phyloP scores from a whole-genome alignment of 2,888 invertebrate genomes.

The Pseudoips prasinana region DNA sequence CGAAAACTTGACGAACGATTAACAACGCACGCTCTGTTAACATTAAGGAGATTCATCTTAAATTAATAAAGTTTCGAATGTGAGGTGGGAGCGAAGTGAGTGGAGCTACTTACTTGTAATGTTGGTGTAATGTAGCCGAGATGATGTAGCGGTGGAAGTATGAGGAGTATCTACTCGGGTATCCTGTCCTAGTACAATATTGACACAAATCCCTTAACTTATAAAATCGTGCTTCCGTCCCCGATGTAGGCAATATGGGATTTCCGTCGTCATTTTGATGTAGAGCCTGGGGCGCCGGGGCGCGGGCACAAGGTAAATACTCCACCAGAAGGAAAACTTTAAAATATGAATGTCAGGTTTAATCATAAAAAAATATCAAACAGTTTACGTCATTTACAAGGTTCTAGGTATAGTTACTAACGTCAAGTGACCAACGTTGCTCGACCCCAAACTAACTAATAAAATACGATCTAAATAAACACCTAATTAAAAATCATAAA shows the following conservation, averaged over 20 bases:
- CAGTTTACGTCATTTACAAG: no score
- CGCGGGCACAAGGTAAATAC: no score
- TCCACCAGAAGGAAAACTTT: no score
- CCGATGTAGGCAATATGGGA: conserved; percentile 77
- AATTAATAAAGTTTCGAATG: conserved; percentile 65
- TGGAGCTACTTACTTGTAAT: conserved; percentile 1
- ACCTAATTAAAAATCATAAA: no score
- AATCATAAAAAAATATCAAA: no score
- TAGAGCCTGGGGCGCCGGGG: conserved; percentile 60
- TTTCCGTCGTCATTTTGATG: conserved; percentile 77
- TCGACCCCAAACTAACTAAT: no score
- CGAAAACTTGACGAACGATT: conserved; percentile 53
- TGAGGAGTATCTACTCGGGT: conserved; percentile 18
- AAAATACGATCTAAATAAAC: no score
- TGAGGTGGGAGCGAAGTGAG: conserved; percentile 18
- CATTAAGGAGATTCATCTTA: conserved; percentile 42
- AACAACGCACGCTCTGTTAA: conserved; percentile 45
- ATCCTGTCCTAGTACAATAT: conserved; percentile 79
- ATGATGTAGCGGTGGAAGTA: conserved; percentile 18
- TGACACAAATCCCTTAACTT: conserved; percentile 82
- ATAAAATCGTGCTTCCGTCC: conserved; percentile 79
- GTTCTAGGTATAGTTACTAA: no score
- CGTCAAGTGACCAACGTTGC: no score
- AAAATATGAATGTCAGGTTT: no score
- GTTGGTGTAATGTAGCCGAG: conserved; percentile 15